Evolutionary conservation across 1,140 invertebrate species (phyloP).

Genomic region (Ostrea denselamellosa): DNA sequence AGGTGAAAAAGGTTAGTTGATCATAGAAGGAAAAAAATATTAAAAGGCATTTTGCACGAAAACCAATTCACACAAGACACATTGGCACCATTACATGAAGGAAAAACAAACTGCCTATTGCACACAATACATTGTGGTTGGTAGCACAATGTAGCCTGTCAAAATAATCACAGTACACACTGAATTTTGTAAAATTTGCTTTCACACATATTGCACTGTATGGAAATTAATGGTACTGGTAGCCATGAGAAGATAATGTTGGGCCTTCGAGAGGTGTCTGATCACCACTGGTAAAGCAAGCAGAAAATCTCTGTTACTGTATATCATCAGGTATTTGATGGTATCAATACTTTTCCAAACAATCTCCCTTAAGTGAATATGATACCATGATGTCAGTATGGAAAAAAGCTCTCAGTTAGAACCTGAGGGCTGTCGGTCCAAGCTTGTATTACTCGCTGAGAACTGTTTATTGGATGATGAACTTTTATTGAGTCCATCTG

Average conservation of each 20-base stretch:
- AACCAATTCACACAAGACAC: not conserved
- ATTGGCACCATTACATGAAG: not conserved
- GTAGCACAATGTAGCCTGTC: not conserved
- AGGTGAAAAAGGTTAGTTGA: too few species aligned
- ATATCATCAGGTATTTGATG: not conserved
- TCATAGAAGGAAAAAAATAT: not conserved
- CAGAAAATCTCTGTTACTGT: not conserved
- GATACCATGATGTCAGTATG: not conserved
- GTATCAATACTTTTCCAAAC: not conserved
- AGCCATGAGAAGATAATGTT: not conserved
- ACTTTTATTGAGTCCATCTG: slow-evolving; percentile 58
- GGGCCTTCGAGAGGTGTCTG: not conserved
- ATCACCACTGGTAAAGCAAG: not conserved
- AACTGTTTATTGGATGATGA: slow-evolving; percentile 61
- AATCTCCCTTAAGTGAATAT: not conserved
- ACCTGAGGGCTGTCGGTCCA: slow-evolving; percentile 40
- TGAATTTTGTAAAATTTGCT: not conserved
- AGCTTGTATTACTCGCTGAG: slow-evolving; percentile 51
- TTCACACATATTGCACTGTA: not conserved
- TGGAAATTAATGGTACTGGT: not conserved
- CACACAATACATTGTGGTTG: not conserved
- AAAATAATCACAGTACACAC: slow-evolving; percentile 10
- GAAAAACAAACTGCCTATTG: not conserved
- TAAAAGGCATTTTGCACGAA: not conserved
- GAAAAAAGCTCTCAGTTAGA: not conserved